Evolutionary conservation across 2,888 invertebrate genomes (phyloP), one percentile per base, ranked within the genome.

Genomic region (Ophioninae sp.): DNA sequence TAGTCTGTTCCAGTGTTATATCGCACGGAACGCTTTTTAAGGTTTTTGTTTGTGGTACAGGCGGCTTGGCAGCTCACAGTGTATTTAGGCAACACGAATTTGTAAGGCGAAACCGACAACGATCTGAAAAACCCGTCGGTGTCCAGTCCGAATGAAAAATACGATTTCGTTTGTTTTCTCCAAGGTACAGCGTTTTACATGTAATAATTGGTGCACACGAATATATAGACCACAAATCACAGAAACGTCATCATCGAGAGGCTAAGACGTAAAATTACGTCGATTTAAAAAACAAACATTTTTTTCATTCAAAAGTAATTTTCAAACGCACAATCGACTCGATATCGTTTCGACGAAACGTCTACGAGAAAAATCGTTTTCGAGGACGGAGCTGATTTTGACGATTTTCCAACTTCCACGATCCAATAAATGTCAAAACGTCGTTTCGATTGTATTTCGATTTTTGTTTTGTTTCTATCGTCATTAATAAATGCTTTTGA

Each of bases 21-120:
- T 17, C 3, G n/a, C 20, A 6, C 51, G 37, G 39, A 37, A 39
- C 9, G 13, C 41, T 17, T 44, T 73, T 44, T 17, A 61, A 61
- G 41, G 39, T 71, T 73, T 44, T 44, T 7, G 23, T 39, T 22
- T 23, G 8, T n/a, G n/a, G n/a, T 41, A 61, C n/a, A 63, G 41
- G 20, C 37, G 20, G 39, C 59, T 59, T 30, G 39, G 37, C 37
- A 39, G 65, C 39, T 65, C 17, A 8, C 51, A 17, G 39, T 71
- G 39, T 41, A 22, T 63, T 73, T 63, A 73, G 73, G 73, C 73
- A 73, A 73, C 73, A 22, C 63, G 44, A 63, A 63, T 73, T 61
- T 63, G 17, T 73, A 73, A 73, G 73, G 73, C 73, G 61, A 63
- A 20, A 58, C 39, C 41, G 73, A 63, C 61, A 44, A 23, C 51